These are phyloP conservation scores for Hozukius guyotensis DNA, from an alignment of 2,797 vertebrate species.

Conservation along the genomic window DNA sequence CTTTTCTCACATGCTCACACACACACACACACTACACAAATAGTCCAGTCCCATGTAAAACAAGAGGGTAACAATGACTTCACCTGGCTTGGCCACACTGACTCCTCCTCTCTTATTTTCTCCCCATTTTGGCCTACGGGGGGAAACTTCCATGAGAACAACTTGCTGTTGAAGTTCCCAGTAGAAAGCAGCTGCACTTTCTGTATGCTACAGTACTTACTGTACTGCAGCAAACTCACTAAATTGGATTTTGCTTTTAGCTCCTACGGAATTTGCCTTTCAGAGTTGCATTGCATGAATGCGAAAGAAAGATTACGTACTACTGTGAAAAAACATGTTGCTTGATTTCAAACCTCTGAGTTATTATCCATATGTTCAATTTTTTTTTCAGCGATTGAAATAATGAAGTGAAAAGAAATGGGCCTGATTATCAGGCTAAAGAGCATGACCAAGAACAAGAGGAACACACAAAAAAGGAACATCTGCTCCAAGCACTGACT, in stretches of 20 bases:
- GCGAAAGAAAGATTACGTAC: background rate
- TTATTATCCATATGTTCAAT: background rate
- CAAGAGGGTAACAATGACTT: slow-evolving; percentile 78
- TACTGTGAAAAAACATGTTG: background rate
- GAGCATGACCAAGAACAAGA: background rate
- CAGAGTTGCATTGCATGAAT: background rate
- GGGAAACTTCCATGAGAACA: slow-evolving; percentile 78
- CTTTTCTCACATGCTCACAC: background rate
- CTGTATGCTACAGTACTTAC: slow-evolving; percentile 16
- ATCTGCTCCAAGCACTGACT: background rate
- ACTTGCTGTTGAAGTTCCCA: slow-evolving; percentile 72
- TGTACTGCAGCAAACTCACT: background rate
- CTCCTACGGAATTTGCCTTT: background rate
- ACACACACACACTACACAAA: background rate
- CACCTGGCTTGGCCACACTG: slow-evolving; percentile 55
- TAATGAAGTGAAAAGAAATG: background rate
- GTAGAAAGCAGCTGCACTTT: slow-evolving; percentile 64
- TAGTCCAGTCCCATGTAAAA: slow-evolving; percentile 66
- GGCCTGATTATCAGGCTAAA: background rate
- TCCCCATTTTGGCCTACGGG: slow-evolving; percentile 68
- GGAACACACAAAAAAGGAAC: background rate
- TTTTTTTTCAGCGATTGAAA: background rate
- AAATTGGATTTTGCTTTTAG: background rate
- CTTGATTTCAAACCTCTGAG: background rate
- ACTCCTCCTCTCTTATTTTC: slow-evolving; percentile 38